Evolutionary conservation across 1,140 invertebrate genomes (phyloP).

Genomic region (Macrobrachium rosenbergii): DNA sequence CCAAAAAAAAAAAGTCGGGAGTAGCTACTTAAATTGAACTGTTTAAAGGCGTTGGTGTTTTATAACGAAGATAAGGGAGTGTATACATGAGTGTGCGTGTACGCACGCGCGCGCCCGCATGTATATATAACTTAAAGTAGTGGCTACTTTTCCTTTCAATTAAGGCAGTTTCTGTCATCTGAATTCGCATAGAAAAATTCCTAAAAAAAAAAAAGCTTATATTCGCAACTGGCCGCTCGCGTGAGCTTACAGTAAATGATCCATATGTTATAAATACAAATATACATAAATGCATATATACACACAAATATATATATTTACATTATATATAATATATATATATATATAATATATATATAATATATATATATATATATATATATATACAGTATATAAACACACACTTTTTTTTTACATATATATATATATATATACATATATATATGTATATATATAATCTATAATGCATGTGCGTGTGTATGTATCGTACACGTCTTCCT

Average conservation of each 20-base stretch:
- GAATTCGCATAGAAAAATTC: no score
- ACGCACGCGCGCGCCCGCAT: not conserved
- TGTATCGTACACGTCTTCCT: no score
- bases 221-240: no score
- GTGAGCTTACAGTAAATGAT: no score
- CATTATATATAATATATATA: not conserved
- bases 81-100: constrained; percentile 23
- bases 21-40: no score
- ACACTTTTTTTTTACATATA: constrained; percentile 1
- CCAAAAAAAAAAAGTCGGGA: no score
- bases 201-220: no score
- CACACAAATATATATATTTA: not conserved
- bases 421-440: constrained; percentile 28
- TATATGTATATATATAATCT: not conserved
- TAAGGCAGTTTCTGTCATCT: not conserved
- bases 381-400: not conserved
- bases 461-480: no score
- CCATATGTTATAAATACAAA: no score
- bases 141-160: not conserved
- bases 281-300: constrained; percentile 1
- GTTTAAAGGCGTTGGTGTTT: not conserved
- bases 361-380: constrained; percentile 29
- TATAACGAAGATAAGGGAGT: constrained; percentile 2
- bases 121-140: not conserved
- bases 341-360: not conserved